Base-by-base conservation (phyloP, 2,113 vertebrate genomes). In the Nothoprocta perdicaria region DNA sequence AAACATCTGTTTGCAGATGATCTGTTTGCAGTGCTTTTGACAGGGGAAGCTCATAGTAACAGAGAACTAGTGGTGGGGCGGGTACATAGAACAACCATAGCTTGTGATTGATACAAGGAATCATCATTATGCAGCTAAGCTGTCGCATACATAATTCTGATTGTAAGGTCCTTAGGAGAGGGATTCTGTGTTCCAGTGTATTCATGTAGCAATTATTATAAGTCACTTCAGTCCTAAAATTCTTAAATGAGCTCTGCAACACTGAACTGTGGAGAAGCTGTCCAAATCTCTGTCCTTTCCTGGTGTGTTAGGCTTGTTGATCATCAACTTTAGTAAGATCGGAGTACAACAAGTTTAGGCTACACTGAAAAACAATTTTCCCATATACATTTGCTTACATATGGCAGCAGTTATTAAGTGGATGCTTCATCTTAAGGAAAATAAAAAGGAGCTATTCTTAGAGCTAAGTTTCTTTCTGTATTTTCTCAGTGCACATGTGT, bases 121-220 rank as follows among this genome's bases (percentile, higher is more conserved):
- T 79, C 35, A 71, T 89, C 31, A 22, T 89, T 80, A 85, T 63
- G 48, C 50, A 26, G 23, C 76, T 73, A 62, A 86, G 65, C 12
- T 73, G 21, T 79, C 53, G 40, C 31, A 86, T 78, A 57, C 86
- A 46, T 84, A 91, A 83, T 81, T 8, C 43, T 81, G 65, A 46
- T 67, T 89, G 10, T 61, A 67, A 55, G 24, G 45, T 45, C 57
- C 22, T 74, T 83, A 88, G 27, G 22, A 80, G 31, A 74, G 43
- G 8, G 22, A 71, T 46, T 66, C 0, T 0, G 29, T 89, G 65
- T 94, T 91, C 43, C 38, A 43, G 17, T 13, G 7, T 38, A 12
- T 78, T 86, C 80, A 48, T 82, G 77, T 50, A 46, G 31, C 45
- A 80, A n/a, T 74, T 80, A 80, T 31, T 31, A 4, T 77, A 77